Percentiles rank a stretch among this genome's conserved stretches.
phyloP scores from a whole-genome alignment of 2,888 invertebrate genomes.

The Drosophila anomelani region DNA sequence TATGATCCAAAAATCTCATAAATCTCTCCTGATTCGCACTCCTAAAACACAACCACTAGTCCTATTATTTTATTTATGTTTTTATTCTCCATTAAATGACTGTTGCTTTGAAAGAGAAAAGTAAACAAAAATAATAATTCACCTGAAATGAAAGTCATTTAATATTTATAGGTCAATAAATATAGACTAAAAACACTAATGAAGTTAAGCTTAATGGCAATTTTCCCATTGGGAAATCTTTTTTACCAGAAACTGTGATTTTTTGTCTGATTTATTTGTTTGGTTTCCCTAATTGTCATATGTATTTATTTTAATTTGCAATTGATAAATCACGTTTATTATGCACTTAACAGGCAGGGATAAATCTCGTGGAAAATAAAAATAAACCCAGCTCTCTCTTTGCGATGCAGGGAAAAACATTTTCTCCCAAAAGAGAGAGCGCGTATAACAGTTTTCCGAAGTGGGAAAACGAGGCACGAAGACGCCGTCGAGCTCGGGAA shows the following conservation, averaged over 20 bases:
- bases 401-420: background rate
- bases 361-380: slow-evolving; percentile 51
- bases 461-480: slow-evolving; percentile 23
- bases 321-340: slow-evolving; percentile 57
- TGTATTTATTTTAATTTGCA: slow-evolving; percentile 44
- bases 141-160: background rate
- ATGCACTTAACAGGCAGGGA: slow-evolving; percentile 54
- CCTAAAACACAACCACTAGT: too few relatives aligned
- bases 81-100: too few relatives aligned
- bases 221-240: background rate
- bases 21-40: too few relatives aligned
- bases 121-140: slow-evolving; percentile 1
- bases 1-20: too few relatives aligned
- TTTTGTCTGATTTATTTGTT: slow-evolving; percentile 3
- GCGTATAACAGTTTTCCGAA: slow-evolving; percentile 63
- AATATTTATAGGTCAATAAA: slow-evolving; percentile 15
- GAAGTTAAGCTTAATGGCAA: background rate
- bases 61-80: background rate
- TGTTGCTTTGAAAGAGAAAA: background rate
- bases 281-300: slow-evolving; percentile 21
- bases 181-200: background rate
- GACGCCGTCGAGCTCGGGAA: slow-evolving; percentile 18
- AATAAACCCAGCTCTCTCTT: slow-evolving; percentile 23
- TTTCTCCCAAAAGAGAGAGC: background rate
- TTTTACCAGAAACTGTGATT: background rate